A percentile compares a stretch with the other conserved stretches of the same genome.
These are phyloP conservation scores for Stomorhina lunata DNA, from an alignment of 2,888 invertebrate genomes.

Conservation along the genomic window DNA sequence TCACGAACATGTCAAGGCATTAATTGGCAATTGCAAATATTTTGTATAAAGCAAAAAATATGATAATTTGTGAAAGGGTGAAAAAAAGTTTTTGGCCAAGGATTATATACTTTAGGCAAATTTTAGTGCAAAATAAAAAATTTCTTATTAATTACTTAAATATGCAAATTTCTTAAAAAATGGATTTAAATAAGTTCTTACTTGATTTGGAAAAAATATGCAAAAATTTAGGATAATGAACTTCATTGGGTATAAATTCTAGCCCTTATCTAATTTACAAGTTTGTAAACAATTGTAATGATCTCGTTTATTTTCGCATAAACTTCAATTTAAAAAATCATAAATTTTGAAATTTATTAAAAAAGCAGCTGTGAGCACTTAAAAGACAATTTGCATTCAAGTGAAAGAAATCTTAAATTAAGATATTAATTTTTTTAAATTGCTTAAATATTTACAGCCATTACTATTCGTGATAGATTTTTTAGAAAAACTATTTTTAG, in stretches of 20 bases:
- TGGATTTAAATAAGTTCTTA: neutral
- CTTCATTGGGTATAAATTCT: neutral
- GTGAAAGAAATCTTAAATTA: too few species aligned
- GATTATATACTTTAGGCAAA: conserved; percentile 65
- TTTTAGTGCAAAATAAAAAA: conserved; percentile 37
- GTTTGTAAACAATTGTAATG: conserved; percentile 53
- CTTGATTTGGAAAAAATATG: neutral
- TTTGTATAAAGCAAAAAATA: neutral
- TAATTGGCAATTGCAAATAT: neutral
- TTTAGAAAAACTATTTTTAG: too few species aligned
- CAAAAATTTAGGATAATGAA: neutral
- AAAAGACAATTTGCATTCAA: too few species aligned
- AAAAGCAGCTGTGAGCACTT: conserved; percentile 52
- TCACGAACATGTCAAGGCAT: conserved; percentile 3
- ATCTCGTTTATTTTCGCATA: conserved; percentile 41
- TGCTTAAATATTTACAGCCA: too few species aligned
- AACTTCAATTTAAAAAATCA: conserved; percentile 20
- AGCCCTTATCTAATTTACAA: conserved; percentile 9
- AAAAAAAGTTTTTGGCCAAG: conserved; percentile 3
- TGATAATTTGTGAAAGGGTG: neutral
- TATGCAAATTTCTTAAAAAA: conserved; percentile 52
- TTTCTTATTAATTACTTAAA: conserved; percentile 48
- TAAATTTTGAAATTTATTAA: neutral
- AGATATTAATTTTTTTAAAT: too few species aligned
- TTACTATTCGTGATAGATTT: too few species aligned